Base-by-base conservation (phyloP, 2,113 vertebrate species). In the Phylloscopus trochiloides region DNA sequence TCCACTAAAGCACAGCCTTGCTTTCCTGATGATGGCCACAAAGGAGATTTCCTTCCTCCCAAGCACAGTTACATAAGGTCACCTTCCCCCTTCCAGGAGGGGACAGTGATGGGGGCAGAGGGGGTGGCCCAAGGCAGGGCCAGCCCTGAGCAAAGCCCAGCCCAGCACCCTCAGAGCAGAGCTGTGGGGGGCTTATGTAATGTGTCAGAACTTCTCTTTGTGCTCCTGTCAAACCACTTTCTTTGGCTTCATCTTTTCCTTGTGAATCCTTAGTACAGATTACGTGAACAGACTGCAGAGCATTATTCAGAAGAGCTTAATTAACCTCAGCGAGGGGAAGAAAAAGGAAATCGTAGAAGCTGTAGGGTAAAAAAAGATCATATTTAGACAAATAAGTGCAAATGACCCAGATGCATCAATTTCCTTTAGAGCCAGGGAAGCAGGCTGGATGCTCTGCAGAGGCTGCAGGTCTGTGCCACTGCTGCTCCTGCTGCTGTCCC, bases 381-480 rank as follows among this genome's bases (percentile, higher is more conserved):
- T 90, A 74, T 93, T 95, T 92, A 94, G 91, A 94, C 88, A 94
- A 92, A 94, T 94, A 92, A 94, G 91, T 94, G 82, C 86, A 84
- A 90, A 88, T 95, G 94, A 92, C 95, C 94, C 63, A 94, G 91
- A 95, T 96, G 92, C 95, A 92, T 92, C 90, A 1, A 65, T 72
- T 93, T 82, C 75, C 58, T 67, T 26, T 4, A 1, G 90, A 95
- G 91, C 16, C 45, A 14, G 8, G 61, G 82, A 1, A 1, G 83
- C 72, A 5, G 5, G 20, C 28, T 28, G 72, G 79, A 1, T 52
- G 86, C 62, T 40, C 10, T 61, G 92, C 90, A 47, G 77, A 40
- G 68, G 14, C 88, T 25, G 71, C 59, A 3, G 94, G 63, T 66
- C 48, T n/a, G 4, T 29, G 68, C 20, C 10, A 0, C 72, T 14